Evolutionary conservation across 2,797 vertebrate genomes (phyloP).

Genomic region (Pipistrellus pipistrellus): DNA sequence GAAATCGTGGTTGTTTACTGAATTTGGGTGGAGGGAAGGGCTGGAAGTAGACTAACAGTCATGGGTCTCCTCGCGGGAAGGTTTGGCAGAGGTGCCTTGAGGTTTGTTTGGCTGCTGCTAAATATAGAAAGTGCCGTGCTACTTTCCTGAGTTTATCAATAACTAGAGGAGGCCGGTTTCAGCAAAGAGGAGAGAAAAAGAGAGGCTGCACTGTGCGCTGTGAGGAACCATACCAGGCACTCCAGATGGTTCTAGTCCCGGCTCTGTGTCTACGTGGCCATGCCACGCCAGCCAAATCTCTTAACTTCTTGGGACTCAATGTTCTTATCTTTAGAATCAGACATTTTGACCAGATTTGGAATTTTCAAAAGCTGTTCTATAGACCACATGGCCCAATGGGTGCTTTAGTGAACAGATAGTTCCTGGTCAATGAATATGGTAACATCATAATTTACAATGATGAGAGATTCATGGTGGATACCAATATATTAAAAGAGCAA

Average conservation of each 20-base stretch:
- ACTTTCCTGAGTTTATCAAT: neutral
- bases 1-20: conserved; percentile 44
- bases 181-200: neutral
- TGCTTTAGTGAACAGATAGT: conserved; percentile 32
- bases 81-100: conserved; percentile 27
- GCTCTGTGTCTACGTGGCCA: neutral
- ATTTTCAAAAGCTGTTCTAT: conserved; percentile 33
- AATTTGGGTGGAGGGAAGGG: neutral
- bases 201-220: neutral
- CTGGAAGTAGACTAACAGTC: neutral
- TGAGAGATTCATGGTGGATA: neutral
- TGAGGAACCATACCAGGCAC: neutral
- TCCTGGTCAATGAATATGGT: neutral
- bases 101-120: neutral
- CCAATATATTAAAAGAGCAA: neutral
- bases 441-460: neutral
- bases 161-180: neutral
- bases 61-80: neutral
- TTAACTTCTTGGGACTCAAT: conserved; percentile 7
- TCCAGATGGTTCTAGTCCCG: neutral
- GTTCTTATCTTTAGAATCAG: conserved; percentile 39
- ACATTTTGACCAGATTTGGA: neutral
- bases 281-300: neutral
- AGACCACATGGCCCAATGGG: neutral
- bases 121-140: neutral